Evolutionary conservation across 2,113 vertebrate species (phyloP).

Genomic region (Peucedramus taeniatus): DNA sequence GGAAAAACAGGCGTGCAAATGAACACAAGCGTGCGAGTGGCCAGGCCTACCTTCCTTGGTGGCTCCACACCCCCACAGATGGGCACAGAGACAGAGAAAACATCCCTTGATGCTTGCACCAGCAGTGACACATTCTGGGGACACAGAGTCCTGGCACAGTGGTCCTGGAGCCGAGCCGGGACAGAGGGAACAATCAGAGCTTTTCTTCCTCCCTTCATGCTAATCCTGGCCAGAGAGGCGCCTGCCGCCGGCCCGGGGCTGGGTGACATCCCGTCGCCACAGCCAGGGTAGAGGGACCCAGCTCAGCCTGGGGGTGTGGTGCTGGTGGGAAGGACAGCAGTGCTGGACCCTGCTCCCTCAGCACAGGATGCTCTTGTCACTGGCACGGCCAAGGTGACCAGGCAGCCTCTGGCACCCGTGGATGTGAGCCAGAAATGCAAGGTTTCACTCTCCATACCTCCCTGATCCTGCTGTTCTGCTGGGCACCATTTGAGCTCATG

Average conservation of each 20-base stretch:
- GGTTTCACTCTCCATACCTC: background rate
- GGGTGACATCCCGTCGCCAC: background rate
- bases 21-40: rapidly evolving
- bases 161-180: background rate
- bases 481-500: background rate
- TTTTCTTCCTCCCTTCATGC: background rate
- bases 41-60: background rate
- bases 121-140: background rate
- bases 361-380: rapidly evolving
- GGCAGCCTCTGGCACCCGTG: rapidly evolving
- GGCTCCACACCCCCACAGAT: background rate
- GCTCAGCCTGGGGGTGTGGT: background rate
- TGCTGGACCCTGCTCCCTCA: background rate
- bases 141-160: background rate
- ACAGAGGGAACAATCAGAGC: conserved; percentile 25
- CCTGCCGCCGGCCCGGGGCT: background rate
- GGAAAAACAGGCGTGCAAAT: background rate
- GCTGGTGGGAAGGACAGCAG: rapidly evolving
- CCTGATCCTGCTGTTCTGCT: background rate
- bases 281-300: background rate
- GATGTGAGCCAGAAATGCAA: background rate
- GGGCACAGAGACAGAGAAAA: background rate
- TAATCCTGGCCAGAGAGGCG: background rate
- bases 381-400: rapidly evolving
- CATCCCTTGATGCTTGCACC: background rate